phyloP scores from a whole-genome alignment of 2,797 vertebrate species.

The Phrynocephalus vlangalii region DNA sequence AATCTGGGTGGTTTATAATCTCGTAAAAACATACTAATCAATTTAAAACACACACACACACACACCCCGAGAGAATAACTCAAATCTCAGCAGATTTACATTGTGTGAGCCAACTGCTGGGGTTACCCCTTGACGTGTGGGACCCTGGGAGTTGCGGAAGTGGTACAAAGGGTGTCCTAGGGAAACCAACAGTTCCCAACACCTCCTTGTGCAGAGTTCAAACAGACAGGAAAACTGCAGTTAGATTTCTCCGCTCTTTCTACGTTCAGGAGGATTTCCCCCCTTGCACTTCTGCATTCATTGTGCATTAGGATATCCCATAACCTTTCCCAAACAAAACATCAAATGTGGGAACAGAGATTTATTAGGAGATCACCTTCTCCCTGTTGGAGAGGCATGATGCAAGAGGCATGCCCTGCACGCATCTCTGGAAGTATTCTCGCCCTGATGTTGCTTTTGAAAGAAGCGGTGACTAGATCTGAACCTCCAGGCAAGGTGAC shows the following conservation, averaged over 20 bases:
- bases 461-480: neutral
- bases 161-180: neutral
- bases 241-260: no score
- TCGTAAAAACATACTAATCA: no score
- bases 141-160: neutral
- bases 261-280: no score
- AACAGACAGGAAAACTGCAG: no score
- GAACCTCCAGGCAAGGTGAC: neutral
- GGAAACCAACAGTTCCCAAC: no score
- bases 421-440: neutral
- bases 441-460: neutral
- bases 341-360: fast-evolving
- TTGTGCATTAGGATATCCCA: neutral
- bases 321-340: neutral
- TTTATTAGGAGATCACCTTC: neutral
- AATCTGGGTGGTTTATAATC: no score
- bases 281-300: no score
- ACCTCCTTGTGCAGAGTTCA: no score
- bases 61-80: no score
- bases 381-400: neutral
- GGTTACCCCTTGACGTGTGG: no score
- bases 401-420: neutral
- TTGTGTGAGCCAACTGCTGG: neutral
- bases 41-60: no score
- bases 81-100: neutral